Evolutionary conservation across 2,797 vertebrate species (phyloP), one percentile per base, ranked within the genome.

Genomic region (Mus caroli): DNA sequence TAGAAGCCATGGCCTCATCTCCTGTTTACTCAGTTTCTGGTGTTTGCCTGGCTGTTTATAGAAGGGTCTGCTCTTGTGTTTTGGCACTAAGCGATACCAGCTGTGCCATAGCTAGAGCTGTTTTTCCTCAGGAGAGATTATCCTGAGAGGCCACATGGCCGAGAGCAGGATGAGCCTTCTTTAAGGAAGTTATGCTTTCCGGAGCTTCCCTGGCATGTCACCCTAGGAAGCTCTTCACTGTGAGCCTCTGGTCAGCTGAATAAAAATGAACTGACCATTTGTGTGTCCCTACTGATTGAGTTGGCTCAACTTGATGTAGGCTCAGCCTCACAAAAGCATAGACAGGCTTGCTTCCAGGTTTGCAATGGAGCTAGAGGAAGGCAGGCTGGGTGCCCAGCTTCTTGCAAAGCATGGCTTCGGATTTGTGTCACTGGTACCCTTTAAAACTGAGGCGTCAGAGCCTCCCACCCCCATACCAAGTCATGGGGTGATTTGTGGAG

Each of bases 181-280:
- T 90, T 91, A 87, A 94, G 94, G 91, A 97, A 92, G 76, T 24
- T 22, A 75, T 46, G 1, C 87, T 97, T 97, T 94, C 79, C 79
- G 79, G 79, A 90, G 76, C 90, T 85, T 91, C 88, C 64, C 96
- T 95, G 96, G 94, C 94, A 54, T 52, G 58, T 76, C 24, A n/a
- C 89, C 85, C 92, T 86, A 75, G 91, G 79, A 91, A 88, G 73
- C 91, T 95, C 85, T 89, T 89, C 40, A 73, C 76, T 78, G 9
- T 46, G 76, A 89, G 96, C 75, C 93, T 80, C 75, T 82, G 54
- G 91, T 95, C 95, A 79, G 64, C 92, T 96, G 97, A 96, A 97
- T 97, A 80, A 96, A 97, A 97, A 98, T 95, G 95, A 97, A 97
- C 97, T 94, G 83, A 96, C 79, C 86, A 94, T 97, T 97, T 97